Conservation (phyloP, 2,113 vertebrate genomes). For the Phaethornis superciliosus region DNA sequence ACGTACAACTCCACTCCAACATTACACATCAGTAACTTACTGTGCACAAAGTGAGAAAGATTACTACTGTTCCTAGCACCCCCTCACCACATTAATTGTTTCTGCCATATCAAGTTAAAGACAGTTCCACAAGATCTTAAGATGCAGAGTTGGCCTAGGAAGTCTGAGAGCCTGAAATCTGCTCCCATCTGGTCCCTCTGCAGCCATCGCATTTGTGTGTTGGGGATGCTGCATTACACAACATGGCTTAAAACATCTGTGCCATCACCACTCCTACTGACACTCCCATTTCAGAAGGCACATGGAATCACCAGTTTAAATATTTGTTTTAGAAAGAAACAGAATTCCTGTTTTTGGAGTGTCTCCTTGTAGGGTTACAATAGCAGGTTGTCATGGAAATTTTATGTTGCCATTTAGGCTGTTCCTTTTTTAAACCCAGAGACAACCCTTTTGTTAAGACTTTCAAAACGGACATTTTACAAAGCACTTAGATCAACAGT, state of each 20-base stretch:
- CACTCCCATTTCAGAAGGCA: neutral
- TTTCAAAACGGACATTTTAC: neutral
- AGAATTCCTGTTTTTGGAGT: neutral
- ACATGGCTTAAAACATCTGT: neutral
- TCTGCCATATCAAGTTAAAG: neutral
- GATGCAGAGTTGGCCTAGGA: neutral
- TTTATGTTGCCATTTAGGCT: neutral
- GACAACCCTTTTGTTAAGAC: neutral
- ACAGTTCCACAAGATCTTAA: neutral
- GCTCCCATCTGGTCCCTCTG: accelerated
- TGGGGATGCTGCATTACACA: neutral
- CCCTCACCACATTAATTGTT: neutral
- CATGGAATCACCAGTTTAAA: neutral
- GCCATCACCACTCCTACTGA: neutral
- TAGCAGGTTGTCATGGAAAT: neutral
- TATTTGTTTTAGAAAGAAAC: neutral
- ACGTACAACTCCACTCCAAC: neutral
- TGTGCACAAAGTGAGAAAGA: neutral
- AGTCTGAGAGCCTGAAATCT: neutral
- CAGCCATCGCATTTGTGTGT: accelerated
- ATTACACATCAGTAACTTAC: neutral
- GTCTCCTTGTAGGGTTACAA: neutral
- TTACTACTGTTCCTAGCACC: neutral
- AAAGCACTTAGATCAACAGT: neutral
- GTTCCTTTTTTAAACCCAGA: neutral